phyloP scores from a whole-genome alignment of 2,113 vertebrate species.

The Holacanthus passer region DNA sequence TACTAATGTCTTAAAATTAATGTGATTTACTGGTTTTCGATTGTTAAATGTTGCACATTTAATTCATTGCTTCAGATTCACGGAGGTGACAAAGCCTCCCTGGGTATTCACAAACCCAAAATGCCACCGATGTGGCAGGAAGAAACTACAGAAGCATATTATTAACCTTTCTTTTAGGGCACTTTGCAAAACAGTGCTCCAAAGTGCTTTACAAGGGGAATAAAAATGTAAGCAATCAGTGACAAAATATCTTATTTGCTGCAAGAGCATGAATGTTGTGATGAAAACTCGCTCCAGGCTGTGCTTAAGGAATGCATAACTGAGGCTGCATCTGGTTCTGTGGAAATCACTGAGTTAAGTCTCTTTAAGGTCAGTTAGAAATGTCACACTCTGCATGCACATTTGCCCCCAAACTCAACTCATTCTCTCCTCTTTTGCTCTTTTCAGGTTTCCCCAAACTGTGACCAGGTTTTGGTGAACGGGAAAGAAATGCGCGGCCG shows the following conservation, averaged over 20 bases:
- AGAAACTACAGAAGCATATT: constrained; percentile 33
- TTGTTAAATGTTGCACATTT: neutral
- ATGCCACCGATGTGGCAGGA: constrained; percentile 29
- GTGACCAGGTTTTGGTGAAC: constrained; percentile 92
- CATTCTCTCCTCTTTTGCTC: neutral
- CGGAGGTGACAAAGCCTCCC: neutral
- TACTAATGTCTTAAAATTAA: constrained; percentile 20
- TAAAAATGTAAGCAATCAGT: constrained; percentile 37
- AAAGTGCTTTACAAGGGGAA: constrained; percentile 29
- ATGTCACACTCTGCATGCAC: neutral
- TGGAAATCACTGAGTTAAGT: neutral
- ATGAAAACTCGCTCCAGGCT: constrained; percentile 33
- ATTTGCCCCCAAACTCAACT: neutral
- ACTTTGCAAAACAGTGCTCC: constrained; percentile 18
- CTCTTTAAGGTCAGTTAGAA: constrained; percentile 8
- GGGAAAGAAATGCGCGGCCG: constrained; percentile 96
- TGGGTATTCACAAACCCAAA: constrained; percentile 17
- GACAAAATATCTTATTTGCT: constrained; percentile 28
- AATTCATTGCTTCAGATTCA: constrained; percentile 1
- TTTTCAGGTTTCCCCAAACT: constrained; percentile 89
- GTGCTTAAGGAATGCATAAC: constrained; percentile 16
- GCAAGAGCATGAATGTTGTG: constrained; percentile 13
- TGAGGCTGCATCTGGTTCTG: constrained; percentile 14
- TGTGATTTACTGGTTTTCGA: constrained; percentile 6
- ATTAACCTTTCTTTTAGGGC: constrained; percentile 50